Evolutionary conservation across 2,888 invertebrate genomes (phyloP), one percentile per base, ranked within the genome.

Genomic region (Eutolmus rufibarbis): DNA sequence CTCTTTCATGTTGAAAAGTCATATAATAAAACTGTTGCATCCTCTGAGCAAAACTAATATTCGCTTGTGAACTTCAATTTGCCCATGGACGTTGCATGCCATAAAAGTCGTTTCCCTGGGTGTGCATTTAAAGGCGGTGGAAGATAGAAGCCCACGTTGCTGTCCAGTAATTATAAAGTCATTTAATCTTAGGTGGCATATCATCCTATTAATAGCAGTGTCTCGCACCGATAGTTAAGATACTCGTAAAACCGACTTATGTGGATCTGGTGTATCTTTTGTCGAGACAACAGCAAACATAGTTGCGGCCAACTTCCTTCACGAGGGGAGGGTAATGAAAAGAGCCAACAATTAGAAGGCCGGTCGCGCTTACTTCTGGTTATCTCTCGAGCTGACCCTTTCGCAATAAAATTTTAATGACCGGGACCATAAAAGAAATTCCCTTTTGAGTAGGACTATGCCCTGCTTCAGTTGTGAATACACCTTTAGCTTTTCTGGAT

Each of bases 101-200:
- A 51, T 78, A 78, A 78, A 78, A 78, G 43, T 78, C 78, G 43
- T 43, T 78, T 78, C 43, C n/a, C 78, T 28, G 16, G 23, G 19
- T 79, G 51, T 79, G 51, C 34, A 79, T 14, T 79, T 51, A 79
- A 16, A 46, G 7, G 66, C 51, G 31, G 8, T 46, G 12, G 28
- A 28, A 51, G 43, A n/a, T n/a, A 1, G 78, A 78, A 79, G 79
- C 79, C 51, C 79, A 79, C 79, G 51, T 79, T 28, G 51, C 28
- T 51, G 79, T 79, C 79, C 51, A 79, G 51, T 79, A 79, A 79
- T 79, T 79, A 79, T 79, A 79, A 79, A 79, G 79, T 51, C 79
- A 79, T 79, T 79, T 79, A 51, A 51, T n/a, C 51, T 79, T 56
- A 43, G 78, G 78, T 78, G 78, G 78, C 79, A 79, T 79, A 79